phyloP scores from a whole-genome alignment of 2,113 vertebrate genomes.

The Pelecanoides urinatrix region DNA sequence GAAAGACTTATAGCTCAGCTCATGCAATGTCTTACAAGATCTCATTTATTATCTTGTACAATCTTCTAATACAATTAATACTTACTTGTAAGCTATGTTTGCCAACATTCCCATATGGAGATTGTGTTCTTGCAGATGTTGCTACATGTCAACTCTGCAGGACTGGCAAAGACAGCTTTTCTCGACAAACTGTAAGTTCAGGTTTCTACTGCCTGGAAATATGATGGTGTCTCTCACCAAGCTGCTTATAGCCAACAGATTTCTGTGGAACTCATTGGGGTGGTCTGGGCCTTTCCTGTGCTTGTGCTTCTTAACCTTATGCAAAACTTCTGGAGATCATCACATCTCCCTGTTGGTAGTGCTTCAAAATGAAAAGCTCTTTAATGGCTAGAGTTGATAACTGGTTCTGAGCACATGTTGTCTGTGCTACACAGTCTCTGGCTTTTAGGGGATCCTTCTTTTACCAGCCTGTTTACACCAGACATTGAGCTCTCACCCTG shows the following conservation, averaged over 20 bases:
- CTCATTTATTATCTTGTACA: not conserved
- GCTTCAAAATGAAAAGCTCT: not conserved
- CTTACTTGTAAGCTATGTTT: not conserved
- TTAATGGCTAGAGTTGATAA: not conserved
- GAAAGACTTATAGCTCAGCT: not conserved
- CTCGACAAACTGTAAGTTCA: not conserved
- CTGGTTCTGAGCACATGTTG: not conserved
- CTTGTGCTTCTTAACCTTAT: not conserved
- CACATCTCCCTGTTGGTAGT: not conserved
- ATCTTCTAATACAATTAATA: not conserved
- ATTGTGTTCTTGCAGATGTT: not conserved
- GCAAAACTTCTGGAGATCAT: not conserved
- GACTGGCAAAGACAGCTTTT: not conserved
- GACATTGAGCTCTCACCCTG: rapidly evolving
- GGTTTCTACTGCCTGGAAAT: not conserved
- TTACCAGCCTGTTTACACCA: not conserved
- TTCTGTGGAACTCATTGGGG: not conserved
- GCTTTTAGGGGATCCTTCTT: not conserved
- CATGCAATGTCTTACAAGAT: not conserved
- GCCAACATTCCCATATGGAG: not conserved
- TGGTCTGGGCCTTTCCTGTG: not conserved
- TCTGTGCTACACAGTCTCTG: not conserved
- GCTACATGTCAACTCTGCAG: not conserved
- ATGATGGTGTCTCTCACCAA: not conserved
- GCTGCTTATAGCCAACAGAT: not conserved